Percentiles rank a stretch among this genome's conserved stretches.
Conservation (phyloP, 2,797 vertebrate species). For the Ptychadena robeensis region DNA sequence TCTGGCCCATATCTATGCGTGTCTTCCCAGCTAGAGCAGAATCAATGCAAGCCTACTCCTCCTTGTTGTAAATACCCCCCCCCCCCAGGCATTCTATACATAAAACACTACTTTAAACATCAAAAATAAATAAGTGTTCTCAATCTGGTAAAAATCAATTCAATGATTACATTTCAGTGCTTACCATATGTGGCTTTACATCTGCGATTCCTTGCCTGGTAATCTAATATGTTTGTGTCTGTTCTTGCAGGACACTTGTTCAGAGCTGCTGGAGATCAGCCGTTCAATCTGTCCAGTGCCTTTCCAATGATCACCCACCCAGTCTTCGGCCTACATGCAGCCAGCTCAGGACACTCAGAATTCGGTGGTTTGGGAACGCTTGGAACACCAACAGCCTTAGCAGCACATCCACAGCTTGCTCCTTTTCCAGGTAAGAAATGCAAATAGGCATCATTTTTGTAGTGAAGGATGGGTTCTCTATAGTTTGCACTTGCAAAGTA, state of each 20-base stretch:
- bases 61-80: not conserved
- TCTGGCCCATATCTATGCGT: too few relatives aligned
- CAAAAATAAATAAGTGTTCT: too few relatives aligned
- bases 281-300: slow-evolving; percentile 83
- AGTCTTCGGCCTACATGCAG: slow-evolving; percentile 83
- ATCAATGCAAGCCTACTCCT: too few relatives aligned
- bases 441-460: too few relatives aligned
- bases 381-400: slow-evolving; percentile 83
- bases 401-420: slow-evolving; percentile 81
- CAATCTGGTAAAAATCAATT: not conserved
- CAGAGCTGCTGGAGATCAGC: slow-evolving; percentile 77
- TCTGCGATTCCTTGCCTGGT: not conserved
- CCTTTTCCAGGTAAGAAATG: slow-evolving; percentile 81
- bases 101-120: not conserved
- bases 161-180: not conserved
- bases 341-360: slow-evolving; percentile 82
- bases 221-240: slow-evolving; percentile 62
- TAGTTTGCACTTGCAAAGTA: not conserved
- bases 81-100: not conserved
- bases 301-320: slow-evolving; percentile 83
- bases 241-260: slow-evolving; percentile 80
- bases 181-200: not conserved
- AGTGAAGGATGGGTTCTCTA: not conserved
- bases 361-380: slow-evolving; percentile 87
- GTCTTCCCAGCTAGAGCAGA: too few relatives aligned